Base-by-base conservation (phyloP, 1,140 invertebrate genomes). In the Carcinoscorpius rotundicauda region DNA sequence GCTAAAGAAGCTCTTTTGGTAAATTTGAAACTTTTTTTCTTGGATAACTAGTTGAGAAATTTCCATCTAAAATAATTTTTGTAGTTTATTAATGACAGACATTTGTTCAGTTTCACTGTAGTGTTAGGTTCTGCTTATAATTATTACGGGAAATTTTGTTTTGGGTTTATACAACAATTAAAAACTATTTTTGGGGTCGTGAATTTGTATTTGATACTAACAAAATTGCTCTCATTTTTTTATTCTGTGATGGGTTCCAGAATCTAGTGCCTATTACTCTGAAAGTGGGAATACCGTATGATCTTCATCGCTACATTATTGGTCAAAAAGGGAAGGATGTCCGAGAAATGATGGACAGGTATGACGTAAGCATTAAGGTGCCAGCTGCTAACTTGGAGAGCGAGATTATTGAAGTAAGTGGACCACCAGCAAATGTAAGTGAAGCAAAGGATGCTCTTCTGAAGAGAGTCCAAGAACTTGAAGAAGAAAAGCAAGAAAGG, bases 231-330 rank as follows among this genome's bases (percentile, higher is more conserved):
- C 29, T 29, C 2, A 1, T 29, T 29, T 29, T 29, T 29, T 29
- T 29, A 29, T 29, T 29, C 29, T 29, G 29, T 29, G 29, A 29
- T 29, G 29, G 29, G 29, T 29, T 29, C 29, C 29, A 29, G 29
- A 29, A 29, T 74, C 82, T 91, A 69, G 86, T 93, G 63, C 91
- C 91, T 63, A 84, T 93, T 60, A 87, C 86, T 9, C 84, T 87
- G 72, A 86, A 91, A 76, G 79, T 81, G 63, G 70, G 71, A 67
- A 68, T 67, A 11, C 64, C 67, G 11, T 91, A 87, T 77, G 92
- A 97, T 74, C 84, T 93, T 72, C 95, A 98, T 78, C 84, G 92
- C 65, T 86, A 87, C 29, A 92, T 99, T 67, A 96, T 98, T 74
- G 96, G 95, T 4, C 86, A 88, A 71, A 93, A 91, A 71, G 93